A percentile compares a stretch with the other conserved stretches of the same genome.
These are phyloP conservation scores for Heteractis magnifica DNA, from an alignment of 92 coral and sea anemone species.

Conservation along the genomic window DNA sequence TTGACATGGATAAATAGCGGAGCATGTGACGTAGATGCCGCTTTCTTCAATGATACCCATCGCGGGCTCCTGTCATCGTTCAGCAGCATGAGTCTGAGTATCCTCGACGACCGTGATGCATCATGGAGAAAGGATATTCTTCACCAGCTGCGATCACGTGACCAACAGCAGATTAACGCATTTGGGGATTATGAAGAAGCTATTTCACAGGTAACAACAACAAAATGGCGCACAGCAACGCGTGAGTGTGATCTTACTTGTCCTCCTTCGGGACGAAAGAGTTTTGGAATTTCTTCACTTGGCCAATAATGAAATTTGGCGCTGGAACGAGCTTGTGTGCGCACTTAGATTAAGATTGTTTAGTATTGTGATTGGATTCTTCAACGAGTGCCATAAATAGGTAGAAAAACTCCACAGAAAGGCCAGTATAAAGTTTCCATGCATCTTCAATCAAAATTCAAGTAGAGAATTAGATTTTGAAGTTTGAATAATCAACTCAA, in stretches of 20 bases:
- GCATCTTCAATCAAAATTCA: no score
- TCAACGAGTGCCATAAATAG: no score
- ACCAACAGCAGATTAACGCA: conserved; percentile 42
- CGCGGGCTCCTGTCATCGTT: conserved; percentile 67
- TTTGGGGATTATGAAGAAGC: conserved; percentile 65
- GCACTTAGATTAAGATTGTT: no score
- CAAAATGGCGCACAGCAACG: neutral
- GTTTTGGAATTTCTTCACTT: neutral
- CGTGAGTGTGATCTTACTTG: neutral
- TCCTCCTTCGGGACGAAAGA: neutral
- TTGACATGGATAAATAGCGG: conserved; percentile 90
- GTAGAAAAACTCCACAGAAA: no score
- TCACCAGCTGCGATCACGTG: conserved; percentile 68
- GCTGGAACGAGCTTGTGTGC: no score
- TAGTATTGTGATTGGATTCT: no score
- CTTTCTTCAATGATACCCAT: conserved; percentile 68
- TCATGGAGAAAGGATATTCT: conserved; percentile 79
- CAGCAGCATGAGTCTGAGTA: conserved; percentile 72
- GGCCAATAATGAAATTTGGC: no score
- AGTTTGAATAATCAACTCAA: no score
- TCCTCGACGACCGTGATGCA: conserved; percentile 62
- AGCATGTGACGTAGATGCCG: conserved; percentile 78
- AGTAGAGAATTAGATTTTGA: no score
- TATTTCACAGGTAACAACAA: conserved; percentile 58
- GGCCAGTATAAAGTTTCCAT: no score